Percentiles rank a stretch among this genome's conserved stretches.
phyloP scores from a whole-genome alignment of 2,113 vertebrate species.

The Archilochus colubris region DNA sequence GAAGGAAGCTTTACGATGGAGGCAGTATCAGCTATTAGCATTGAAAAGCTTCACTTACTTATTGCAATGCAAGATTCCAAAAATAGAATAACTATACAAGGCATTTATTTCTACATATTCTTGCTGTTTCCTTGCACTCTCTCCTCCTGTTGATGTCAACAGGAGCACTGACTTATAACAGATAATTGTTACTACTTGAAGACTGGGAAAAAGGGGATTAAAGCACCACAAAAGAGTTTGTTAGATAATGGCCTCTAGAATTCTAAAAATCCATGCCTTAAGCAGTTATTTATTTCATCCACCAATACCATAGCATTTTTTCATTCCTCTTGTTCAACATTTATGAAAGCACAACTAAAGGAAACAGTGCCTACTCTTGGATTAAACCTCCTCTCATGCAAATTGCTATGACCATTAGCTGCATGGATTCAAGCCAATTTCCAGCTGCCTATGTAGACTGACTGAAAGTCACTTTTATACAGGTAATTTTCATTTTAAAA shows the following conservation, averaged over 20 bases:
- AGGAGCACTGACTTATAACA: background rate
- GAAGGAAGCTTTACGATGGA: background rate
- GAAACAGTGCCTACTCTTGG: background rate
- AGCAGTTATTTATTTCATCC: background rate
- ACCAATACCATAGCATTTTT: background rate
- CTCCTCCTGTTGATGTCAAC: background rate
- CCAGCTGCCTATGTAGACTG: background rate
- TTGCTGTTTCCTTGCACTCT: background rate
- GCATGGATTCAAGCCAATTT: slow-evolving; percentile 12
- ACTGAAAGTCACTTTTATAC: background rate
- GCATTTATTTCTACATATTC: background rate
- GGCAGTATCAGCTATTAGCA: background rate
- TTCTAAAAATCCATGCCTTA: background rate
- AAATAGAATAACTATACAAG: background rate
- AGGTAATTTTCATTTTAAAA: slow-evolving; percentile 26
- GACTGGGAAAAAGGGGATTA: background rate
- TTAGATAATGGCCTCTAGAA: background rate
- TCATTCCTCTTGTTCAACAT: background rate
- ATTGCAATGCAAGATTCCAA: background rate
- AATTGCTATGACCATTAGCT: slow-evolving; percentile 11
- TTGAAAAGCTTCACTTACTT: background rate
- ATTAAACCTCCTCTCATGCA: background rate
- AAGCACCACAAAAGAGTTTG: background rate
- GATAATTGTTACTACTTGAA: background rate
- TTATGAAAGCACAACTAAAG: background rate